These are phyloP conservation scores for Lymantria dispar DNA, from an alignment of 2,888 invertebrate genomes.

Conservation along the genomic window DNA sequence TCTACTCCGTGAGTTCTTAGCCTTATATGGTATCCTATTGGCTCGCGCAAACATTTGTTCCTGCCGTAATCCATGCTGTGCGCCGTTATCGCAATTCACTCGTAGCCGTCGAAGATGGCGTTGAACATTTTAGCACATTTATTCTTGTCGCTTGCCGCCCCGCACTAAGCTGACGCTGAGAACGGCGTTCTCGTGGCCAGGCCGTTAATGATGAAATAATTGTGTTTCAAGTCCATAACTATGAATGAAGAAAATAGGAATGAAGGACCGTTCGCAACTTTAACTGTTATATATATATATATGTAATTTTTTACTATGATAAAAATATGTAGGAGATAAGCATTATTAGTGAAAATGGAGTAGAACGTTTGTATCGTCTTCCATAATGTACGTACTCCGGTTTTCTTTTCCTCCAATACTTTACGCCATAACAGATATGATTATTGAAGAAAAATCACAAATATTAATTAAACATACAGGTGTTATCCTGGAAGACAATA, in stretches of 20 bases:
- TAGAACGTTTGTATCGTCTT: slow-evolving; percentile 73
- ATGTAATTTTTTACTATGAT: slow-evolving; percentile 27
- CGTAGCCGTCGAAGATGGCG: no score
- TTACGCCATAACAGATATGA: slow-evolving; percentile 49
- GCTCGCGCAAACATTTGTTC: no score
- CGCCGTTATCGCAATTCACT: no score
- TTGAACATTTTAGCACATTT: no score
- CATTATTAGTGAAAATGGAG: slow-evolving; percentile 50
- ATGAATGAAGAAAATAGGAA: slow-evolving; percentile 5
- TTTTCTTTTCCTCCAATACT: slow-evolving; percentile 53
- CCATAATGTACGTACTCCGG: slow-evolving; percentile 62
- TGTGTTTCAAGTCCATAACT: no score
- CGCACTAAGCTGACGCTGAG: no score
- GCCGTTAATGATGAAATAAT: no score
- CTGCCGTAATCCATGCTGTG: no score
- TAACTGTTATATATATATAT: slow-evolving; percentile 16
- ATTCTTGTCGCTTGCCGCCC: no score
- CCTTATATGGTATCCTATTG: no score
- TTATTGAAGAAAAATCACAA: slow-evolving; percentile 42
- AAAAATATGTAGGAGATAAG: slow-evolving; percentile 29
- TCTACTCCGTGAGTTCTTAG: no score
- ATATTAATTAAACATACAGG: slow-evolving; percentile 57
- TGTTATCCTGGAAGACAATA: slow-evolving; percentile 80
- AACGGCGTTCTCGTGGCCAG: no score
- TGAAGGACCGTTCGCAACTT: slow-evolving; percentile 8